Conservation (phyloP, 2,888 invertebrate species). For the Lochmaea crataegi region DNA sequence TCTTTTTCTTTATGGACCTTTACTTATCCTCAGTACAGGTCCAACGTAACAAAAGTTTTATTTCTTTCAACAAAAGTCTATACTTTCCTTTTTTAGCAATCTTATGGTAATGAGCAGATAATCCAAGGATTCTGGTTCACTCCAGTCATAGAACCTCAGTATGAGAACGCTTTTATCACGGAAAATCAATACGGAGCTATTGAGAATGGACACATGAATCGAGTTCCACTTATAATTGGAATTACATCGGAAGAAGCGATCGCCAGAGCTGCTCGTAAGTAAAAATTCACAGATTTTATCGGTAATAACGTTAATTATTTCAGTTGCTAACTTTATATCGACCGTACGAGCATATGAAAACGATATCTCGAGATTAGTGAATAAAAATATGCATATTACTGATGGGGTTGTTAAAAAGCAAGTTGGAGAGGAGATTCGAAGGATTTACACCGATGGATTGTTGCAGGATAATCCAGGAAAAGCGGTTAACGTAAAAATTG, state of each 20-base stretch:
- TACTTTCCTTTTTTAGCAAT: conserved; percentile 31
- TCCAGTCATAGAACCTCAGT: conserved; percentile 46
- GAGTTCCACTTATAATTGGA: conserved; percentile 47
- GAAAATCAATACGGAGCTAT: conserved; percentile 43
- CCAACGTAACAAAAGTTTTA: too few species aligned
- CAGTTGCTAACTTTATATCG: conserved; percentile 5
- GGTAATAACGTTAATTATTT: not conserved
- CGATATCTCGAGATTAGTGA: conserved; percentile 14
- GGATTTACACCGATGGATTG: conserved; percentile 27
- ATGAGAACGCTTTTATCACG: conserved; percentile 46
- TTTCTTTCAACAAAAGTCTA: too few species aligned
- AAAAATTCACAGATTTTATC: not conserved
- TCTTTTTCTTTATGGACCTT: too few species aligned
- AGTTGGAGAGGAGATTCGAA: conserved; percentile 14
- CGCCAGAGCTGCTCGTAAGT: conserved; percentile 26
- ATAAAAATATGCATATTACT: conserved; percentile 26
- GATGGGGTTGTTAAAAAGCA: not conserved
- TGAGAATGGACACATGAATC: conserved; percentile 40
- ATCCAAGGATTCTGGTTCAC: conserved; percentile 47
- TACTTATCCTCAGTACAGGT: too few species aligned
- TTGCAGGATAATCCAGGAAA: conserved; percentile 21
- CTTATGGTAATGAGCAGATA: conserved; percentile 44
- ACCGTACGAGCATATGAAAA: conserved; percentile 11
- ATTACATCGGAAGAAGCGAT: conserved; percentile 47
- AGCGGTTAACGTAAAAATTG: conserved; percentile 15